Evolutionary conservation across 2,113 vertebrate species (phyloP).

Genomic region (Myotis lucifugus): DNA sequence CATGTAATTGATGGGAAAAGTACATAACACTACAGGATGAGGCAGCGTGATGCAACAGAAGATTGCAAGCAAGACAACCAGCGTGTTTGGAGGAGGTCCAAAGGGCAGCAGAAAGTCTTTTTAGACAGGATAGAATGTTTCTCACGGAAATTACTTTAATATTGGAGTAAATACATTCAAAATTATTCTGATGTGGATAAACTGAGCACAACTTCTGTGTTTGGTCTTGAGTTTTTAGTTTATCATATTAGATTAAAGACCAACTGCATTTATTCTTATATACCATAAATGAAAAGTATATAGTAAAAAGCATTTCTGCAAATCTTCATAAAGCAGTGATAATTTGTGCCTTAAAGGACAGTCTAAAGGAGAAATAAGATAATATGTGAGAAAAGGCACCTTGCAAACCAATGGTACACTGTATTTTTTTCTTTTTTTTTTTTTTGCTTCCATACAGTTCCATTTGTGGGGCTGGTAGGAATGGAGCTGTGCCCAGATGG

Average conservation of each 20-base stretch:
- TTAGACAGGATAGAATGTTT: background rate
- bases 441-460: background rate
- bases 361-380: background rate
- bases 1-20: background rate
- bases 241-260: constrained; percentile 29
- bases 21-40: background rate
- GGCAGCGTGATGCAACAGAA: background rate
- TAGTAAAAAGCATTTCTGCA: background rate
- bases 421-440: background rate
- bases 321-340: background rate
- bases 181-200: background rate
- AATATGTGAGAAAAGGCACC: background rate
- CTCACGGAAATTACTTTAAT: background rate
- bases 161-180: background rate
- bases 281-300: background rate
- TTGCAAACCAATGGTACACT: background rate
- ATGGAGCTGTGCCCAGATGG: background rate
- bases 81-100: background rate
- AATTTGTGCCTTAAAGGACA: background rate
- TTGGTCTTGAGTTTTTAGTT: constrained; percentile 31
- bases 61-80: background rate
- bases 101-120: background rate
- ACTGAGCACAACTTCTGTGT: background rate
- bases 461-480: background rate
- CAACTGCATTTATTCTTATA: background rate